These are phyloP conservation scores for Ramphastos sulfuratus DNA, from an alignment of 2,113 vertebrate genomes.

Conservation along the genomic window DNA sequence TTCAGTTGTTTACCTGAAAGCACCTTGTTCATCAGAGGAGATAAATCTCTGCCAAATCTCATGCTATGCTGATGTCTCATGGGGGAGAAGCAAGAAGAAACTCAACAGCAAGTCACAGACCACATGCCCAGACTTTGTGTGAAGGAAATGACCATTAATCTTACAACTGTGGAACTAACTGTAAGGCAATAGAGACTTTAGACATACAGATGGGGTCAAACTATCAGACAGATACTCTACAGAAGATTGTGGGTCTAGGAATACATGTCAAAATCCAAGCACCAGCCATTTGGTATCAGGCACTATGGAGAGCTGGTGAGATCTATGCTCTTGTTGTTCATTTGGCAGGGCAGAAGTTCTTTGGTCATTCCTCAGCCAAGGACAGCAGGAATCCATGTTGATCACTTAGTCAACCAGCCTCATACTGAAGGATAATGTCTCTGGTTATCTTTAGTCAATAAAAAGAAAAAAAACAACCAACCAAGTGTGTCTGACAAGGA, in stretches of 20 bases:
- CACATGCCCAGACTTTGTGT: fast-evolving
- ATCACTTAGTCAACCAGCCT: background rate
- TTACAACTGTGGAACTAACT: no score
- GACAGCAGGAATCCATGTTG: background rate
- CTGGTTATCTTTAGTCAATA: constrained; percentile 49
- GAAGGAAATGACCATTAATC: fast-evolving
- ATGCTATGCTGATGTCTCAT: fast-evolving
- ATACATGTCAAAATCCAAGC: background rate
- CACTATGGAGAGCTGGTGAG: background rate
- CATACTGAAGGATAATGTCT: background rate
- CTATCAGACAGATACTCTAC: fast-evolving
- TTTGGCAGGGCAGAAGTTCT: background rate
- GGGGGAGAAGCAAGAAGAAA: background rate
- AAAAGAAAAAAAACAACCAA: background rate
- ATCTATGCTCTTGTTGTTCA: background rate
- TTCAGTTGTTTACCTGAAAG: background rate
- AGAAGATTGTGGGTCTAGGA: background rate
- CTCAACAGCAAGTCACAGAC: background rate
- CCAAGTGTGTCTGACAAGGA: constrained; percentile 53
- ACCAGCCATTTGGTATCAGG: fast-evolving
- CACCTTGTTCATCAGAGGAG: background rate
- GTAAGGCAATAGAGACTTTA: background rate
- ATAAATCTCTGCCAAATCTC: background rate
- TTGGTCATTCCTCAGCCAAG: background rate
- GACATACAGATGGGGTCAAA: background rate